phyloP scores from a whole-genome alignment of 2,797 vertebrate species.

The Denticeps clupeoides region DNA sequence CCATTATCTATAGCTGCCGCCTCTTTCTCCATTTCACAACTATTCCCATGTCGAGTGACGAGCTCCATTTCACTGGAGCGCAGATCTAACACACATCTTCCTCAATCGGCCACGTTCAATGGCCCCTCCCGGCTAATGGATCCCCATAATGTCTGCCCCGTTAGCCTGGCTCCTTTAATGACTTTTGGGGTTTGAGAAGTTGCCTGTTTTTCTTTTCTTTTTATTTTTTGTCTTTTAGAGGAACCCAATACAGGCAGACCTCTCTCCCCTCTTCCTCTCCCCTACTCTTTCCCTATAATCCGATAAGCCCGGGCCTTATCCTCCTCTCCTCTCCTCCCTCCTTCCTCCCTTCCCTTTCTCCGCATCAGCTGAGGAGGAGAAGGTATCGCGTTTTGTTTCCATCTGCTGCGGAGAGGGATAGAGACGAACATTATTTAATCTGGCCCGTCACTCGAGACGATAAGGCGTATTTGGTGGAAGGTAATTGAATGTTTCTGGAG shows the following conservation, averaged over 20 bases:
- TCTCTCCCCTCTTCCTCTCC: background rate
- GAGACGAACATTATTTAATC: conserved; percentile 11
- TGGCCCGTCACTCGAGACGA: background rate
- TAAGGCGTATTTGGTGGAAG: background rate
- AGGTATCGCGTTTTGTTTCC: conserved; percentile 64
- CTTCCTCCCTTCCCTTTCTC: background rate
- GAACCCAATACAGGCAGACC: background rate
- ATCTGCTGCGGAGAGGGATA: conserved; percentile 51
- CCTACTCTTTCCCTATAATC: background rate
- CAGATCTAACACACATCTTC: background rate
- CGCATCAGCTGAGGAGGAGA: conserved; percentile 19
- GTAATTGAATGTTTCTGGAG: conserved; percentile 2
- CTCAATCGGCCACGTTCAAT: background rate
- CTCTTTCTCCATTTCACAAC: background rate
- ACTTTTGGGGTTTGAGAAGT: background rate
- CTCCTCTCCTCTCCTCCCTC: background rate
- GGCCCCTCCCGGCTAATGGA: background rate
- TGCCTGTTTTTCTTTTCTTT: conserved; percentile 1
- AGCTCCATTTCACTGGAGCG: too few relatives aligned
- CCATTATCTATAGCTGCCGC: background rate
- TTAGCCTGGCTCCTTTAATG: background rate
- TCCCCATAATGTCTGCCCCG: background rate
- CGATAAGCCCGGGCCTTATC: background rate
- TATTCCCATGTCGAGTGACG: background rate
- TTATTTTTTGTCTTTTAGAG: background rate